A percentile compares a stretch with the other conserved stretches of the same genome.
These are phyloP conservation scores for Lepeophtheirus salmonis DNA, from an alignment of 1,140 invertebrate genomes.

Conservation along the genomic window DNA sequence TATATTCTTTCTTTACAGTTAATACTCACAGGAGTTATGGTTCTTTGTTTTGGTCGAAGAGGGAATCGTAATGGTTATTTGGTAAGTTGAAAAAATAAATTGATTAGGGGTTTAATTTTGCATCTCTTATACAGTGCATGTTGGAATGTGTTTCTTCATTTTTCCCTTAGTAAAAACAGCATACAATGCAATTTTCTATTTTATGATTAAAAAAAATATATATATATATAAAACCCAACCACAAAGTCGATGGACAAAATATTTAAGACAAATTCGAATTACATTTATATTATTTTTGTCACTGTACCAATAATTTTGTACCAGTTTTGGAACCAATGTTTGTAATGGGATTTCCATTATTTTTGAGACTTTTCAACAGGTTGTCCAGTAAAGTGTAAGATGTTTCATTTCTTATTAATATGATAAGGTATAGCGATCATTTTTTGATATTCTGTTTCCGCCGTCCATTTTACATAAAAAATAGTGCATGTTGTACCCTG, in stretches of 20 bases:
- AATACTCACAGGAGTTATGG: constrained; percentile 59
- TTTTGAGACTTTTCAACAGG: too few species aligned
- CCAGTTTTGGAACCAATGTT: too few species aligned
- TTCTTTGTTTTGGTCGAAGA: constrained; percentile 58
- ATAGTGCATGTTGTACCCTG: too few species aligned
- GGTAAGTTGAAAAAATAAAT: constrained; percentile 27
- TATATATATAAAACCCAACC: neutral
- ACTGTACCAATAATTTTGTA: too few species aligned
- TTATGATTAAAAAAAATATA: neutral
- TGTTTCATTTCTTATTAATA: too few species aligned
- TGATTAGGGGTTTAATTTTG: neutral
- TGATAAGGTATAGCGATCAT: too few species aligned
- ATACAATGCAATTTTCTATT: neutral
- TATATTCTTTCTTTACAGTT: constrained; percentile 29
- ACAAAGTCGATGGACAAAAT: neutral
- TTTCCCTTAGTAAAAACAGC: neutral
- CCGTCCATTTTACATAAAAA: too few species aligned
- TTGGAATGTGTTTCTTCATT: neutral
- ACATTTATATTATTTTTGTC: too few species aligned
- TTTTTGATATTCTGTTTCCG: too few species aligned
- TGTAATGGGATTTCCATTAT: too few species aligned
- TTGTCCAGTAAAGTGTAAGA: too few species aligned
- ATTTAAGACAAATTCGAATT: too few species aligned
- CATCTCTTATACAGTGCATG: neutral
- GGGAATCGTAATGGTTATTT: constrained; percentile 65